Evolutionary conservation across 92 coral and sea anemone genomes (phyloP), one percentile per base, ranked within the genome.

Genomic region (Hydrozoanthus gracilis): DNA sequence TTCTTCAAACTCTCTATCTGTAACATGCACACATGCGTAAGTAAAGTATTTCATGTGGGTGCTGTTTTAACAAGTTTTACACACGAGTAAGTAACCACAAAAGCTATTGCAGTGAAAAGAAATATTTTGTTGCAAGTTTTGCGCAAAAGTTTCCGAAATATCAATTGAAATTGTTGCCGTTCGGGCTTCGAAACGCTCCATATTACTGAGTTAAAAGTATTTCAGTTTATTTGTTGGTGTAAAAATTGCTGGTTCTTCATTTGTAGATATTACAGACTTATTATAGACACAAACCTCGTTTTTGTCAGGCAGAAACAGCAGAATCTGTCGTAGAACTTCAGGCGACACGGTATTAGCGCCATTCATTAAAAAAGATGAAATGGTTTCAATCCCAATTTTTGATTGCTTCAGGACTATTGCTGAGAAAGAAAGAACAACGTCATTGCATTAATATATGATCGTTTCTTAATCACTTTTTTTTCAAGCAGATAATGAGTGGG

Each of bases 271-370:
- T 9, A 20, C 10, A 39, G 45, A 68, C 44, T 17, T 35, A 18
- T 46, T 4, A 9, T 8, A 52, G 18, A 8, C 82, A 65, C 85
- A 65, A 64, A 92, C 95, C 91, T 92, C 95, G 51, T 74, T 82
- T 17, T 87, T 91, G 82, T 89, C 94, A 12, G 96, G 96, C 13
- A 91, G 87, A 83, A 92, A 93, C 52, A 84, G 85, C 56, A 93
- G 52, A 45, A 93, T 82, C 58, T 89, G 92, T 71, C 86, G 86
- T 8, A 93, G 92, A 5, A 92, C 90, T 44, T 93, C 95, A 17
- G 93, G 18, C 0, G 94, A 71, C 20, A 93, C 69, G 15, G 77
- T 47, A 35, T 84, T 67, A 20, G 65, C 71, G 50, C 95, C 96
- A 20, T 49, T 66, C 85, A 80, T 65, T 47, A 80, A 27, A 46